phyloP scores from a whole-genome alignment of 2,888 invertebrate genomes.

The Nemapogon koenigi region DNA sequence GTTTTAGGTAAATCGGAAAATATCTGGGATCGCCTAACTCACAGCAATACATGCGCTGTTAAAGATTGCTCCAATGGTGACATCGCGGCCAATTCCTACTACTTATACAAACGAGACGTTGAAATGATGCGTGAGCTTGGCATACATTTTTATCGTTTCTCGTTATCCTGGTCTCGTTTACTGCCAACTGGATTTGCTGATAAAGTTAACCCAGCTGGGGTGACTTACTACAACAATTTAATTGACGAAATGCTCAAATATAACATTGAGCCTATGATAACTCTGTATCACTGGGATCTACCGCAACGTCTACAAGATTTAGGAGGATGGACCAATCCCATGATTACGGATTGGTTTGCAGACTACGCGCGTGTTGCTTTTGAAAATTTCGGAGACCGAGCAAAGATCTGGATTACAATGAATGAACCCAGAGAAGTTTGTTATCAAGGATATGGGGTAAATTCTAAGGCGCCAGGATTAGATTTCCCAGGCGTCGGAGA shows the following conservation, averaged over 20 bases:
- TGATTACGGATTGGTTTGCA: constrained; percentile 44
- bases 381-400: constrained; percentile 46
- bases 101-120: constrained; percentile 10
- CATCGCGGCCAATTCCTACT: constrained; percentile 7
- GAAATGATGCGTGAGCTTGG: constrained; percentile 12
- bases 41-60: background rate
- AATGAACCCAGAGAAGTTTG: constrained; percentile 55
- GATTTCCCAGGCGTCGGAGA: constrained; percentile 39
- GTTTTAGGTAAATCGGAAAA: constrained; percentile 21
- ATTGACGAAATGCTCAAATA: constrained; percentile 62
- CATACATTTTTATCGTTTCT: constrained; percentile 57
- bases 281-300: constrained; percentile 60
- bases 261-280: constrained; percentile 66
- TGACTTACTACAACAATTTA: constrained; percentile 34
- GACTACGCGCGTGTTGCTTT: constrained; percentile 47
- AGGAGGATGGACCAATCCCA: constrained; percentile 56
- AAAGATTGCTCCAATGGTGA: constrained; percentile 4
- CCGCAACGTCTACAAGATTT: constrained; percentile 54
- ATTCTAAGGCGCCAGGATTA: constrained; percentile 26
- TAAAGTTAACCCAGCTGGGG: constrained; percentile 47
- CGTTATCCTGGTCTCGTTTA: constrained; percentile 68
- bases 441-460: constrained; percentile 40
- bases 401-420: constrained; percentile 59
- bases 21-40: constrained; percentile 11
- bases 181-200: constrained; percentile 64